These are phyloP conservation scores for Dasypogon diadema DNA, from an alignment of 2,888 invertebrate species.

Conservation along the genomic window DNA sequence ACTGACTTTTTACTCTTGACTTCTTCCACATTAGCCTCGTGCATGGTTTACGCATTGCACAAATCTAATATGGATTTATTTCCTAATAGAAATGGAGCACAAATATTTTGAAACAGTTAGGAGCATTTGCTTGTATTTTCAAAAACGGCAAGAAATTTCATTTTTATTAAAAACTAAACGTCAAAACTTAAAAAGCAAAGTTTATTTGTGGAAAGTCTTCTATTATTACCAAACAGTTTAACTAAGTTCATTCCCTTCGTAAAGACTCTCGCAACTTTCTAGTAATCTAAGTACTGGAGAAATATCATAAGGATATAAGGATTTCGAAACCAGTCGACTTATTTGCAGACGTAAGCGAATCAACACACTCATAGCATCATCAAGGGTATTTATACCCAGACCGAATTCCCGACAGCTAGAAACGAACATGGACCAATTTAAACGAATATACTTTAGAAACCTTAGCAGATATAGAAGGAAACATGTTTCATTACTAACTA, in stretches of 20 bases:
- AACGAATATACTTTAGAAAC: slow-evolving; percentile 84
- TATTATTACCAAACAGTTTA: slow-evolving; percentile 64
- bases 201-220: slow-evolving; percentile 36
- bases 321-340: slow-evolving; percentile 83
- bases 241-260: slow-evolving; percentile 86
- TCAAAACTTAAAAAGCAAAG: not conserved
- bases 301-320: slow-evolving; percentile 90
- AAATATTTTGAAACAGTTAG: too few relatives aligned
- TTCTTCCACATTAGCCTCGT: too few relatives aligned
- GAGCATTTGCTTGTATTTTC: too few relatives aligned
- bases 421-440: slow-evolving; percentile 87
- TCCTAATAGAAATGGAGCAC: too few relatives aligned
- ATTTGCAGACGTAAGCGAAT: slow-evolving; percentile 84
- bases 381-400: slow-evolving; percentile 71
- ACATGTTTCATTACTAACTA: slow-evolving; percentile 92
- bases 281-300: slow-evolving; percentile 86
- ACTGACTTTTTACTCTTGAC: too few relatives aligned
- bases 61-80: too few relatives aligned
- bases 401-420: slow-evolving; percentile 78
- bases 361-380: slow-evolving; percentile 86
- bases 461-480: slow-evolving; percentile 86
- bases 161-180: slow-evolving; percentile 13
- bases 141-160: slow-evolving; percentile 39
- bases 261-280: slow-evolving; percentile 86
- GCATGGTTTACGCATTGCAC: too few relatives aligned